A percentile compares a stretch with the other conserved stretches of the same genome.
These are phyloP conservation scores for Erpobdella octoculata DNA, from an alignment of 2,888 invertebrate genomes.

Conservation along the genomic window DNA sequence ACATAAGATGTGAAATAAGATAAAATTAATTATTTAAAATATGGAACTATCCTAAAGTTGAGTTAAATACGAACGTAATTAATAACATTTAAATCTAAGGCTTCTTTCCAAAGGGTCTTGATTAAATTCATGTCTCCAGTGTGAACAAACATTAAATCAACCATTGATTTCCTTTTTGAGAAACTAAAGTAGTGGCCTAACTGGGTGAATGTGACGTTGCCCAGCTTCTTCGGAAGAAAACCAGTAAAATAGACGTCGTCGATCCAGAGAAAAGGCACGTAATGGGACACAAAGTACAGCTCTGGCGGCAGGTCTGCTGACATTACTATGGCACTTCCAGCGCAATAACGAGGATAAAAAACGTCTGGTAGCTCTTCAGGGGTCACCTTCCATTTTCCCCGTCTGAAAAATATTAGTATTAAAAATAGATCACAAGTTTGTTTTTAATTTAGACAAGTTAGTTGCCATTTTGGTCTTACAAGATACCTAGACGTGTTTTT, in stretches of 20 bases:
- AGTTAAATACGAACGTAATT: no score
- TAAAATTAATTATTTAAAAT: no score
- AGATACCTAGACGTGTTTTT: no score
- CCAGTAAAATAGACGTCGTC: constrained; percentile 16
- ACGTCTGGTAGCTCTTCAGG: constrained; percentile 47
- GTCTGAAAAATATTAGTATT: neutral
- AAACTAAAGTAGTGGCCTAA: neutral
- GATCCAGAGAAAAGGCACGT: constrained; percentile 53
- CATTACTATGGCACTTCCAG: constrained; percentile 56
- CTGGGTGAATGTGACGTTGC: neutral
- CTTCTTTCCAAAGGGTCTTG: neutral
- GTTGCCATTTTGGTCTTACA: no score
- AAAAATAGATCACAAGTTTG: neutral
- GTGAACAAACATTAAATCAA: neutral
- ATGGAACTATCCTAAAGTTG: no score
- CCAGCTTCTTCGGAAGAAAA: neutral
- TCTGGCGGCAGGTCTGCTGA: constrained; percentile 60
- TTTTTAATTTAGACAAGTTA: neutral
- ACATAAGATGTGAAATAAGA: no score
- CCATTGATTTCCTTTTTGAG: neutral
- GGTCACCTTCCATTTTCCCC: constrained; percentile 49
- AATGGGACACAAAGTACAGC: constrained; percentile 57
- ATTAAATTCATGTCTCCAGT: neutral
- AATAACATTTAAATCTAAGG: neutral
- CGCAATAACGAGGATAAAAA: constrained; percentile 54